phyloP scores from a whole-genome alignment of 2,888 invertebrate species.

The Sesamia inferens region DNA sequence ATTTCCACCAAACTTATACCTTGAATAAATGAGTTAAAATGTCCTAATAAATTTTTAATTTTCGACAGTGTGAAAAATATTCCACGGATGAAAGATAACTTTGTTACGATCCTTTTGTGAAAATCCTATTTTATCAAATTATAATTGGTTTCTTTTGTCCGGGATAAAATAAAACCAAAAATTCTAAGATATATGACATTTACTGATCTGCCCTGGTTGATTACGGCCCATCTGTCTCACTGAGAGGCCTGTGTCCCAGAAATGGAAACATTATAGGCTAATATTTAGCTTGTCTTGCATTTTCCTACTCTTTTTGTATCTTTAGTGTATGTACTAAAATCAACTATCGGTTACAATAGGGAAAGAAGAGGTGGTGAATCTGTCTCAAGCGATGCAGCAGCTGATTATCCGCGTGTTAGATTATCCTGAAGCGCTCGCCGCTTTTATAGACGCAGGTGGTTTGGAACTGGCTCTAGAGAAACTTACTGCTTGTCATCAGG shows the following conservation, averaged over 20 bases:
- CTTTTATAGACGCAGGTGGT: conserved; percentile 94
- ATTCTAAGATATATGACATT: not conserved
- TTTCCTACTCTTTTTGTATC: not conserved
- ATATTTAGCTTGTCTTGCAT: not conserved
- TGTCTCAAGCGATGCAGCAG: conserved; percentile 96
- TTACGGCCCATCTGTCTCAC: not conserved
- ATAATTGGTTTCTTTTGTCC: not conserved
- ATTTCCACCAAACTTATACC: too few relatives aligned
- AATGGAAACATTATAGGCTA: not conserved
- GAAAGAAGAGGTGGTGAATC: conserved; percentile 80
- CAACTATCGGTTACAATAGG: conserved; percentile 57
- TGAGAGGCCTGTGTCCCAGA: not conserved
- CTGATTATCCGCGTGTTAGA: conserved; percentile 95
- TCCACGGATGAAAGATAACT: too few relatives aligned
- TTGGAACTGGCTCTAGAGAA: conserved; percentile 94
- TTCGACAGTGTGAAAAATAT: too few relatives aligned
- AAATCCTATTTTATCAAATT: not conserved
- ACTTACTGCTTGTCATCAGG: conserved; percentile 93
- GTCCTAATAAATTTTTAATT: too few relatives aligned
- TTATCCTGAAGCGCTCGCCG: conserved; percentile 93
- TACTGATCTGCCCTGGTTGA: not conserved
- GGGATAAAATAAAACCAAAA: not conserved
- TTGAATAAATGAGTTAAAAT: too few relatives aligned
- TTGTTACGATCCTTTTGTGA: too few relatives aligned
- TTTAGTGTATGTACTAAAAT: not conserved